These are phyloP conservation scores for Coleophora deauratella DNA, from an alignment of 2,888 invertebrate genomes.

Conservation along the genomic window DNA sequence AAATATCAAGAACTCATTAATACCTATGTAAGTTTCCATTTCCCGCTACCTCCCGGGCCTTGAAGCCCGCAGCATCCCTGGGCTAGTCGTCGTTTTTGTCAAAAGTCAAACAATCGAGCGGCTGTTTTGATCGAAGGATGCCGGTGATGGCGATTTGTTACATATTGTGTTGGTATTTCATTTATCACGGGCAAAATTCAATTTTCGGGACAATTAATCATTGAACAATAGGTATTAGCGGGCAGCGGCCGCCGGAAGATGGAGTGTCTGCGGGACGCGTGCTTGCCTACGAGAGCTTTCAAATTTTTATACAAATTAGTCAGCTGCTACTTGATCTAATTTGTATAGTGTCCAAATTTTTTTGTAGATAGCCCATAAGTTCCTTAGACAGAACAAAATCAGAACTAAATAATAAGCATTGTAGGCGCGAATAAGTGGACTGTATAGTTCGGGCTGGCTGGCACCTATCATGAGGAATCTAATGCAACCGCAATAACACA, in stretches of 20 bases:
- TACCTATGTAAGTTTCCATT: neutral
- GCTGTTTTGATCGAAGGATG: conserved; percentile 29
- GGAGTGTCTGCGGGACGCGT: conserved; percentile 4
- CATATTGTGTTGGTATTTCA: conserved; percentile 50
- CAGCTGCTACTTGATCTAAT: too few relatives aligned
- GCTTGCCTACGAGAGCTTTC: neutral
- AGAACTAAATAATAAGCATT: too few relatives aligned
- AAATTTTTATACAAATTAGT: too few relatives aligned
- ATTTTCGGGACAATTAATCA: conserved; percentile 51
- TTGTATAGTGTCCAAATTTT: too few relatives aligned
- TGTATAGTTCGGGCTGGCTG: too few relatives aligned
- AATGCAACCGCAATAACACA: too few relatives aligned
- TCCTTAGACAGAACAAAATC: too few relatives aligned
- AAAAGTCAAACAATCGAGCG: conserved; percentile 27
- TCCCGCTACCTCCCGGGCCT: neutral
- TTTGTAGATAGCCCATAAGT: too few relatives aligned
- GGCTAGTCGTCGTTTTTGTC: conserved; percentile 4
- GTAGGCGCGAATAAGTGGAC: too few relatives aligned
- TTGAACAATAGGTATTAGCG: conserved; percentile 29
- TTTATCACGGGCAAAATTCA: conserved; percentile 44
- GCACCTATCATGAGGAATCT: too few relatives aligned
- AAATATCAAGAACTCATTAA: neutral
- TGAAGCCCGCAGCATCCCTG: neutral
- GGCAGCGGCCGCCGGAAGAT: conserved; percentile 19
- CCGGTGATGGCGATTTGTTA: conserved; percentile 35